Evolutionary conservation across 2,113 vertebrate species (phyloP), one percentile per base, ranked within the genome.

Genomic region (Halcyon senegalensis): DNA sequence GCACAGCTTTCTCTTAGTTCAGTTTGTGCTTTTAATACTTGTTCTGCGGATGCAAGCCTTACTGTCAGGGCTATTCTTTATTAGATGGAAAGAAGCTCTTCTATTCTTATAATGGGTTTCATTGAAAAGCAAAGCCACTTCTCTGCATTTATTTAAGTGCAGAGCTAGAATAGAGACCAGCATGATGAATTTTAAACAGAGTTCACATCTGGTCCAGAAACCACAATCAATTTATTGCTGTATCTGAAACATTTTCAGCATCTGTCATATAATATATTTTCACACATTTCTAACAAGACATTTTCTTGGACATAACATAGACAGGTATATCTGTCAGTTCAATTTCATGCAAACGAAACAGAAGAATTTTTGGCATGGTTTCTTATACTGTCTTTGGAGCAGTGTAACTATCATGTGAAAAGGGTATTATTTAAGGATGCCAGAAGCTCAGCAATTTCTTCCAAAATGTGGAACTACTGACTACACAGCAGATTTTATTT

Each of bases 181-280:
- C 89, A 96, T 84, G 93, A 97, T 97, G 96, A 96, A 97, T 97
- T 97, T 97, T 98, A 98, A 97, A 95, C 96, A 96, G 91, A 94
- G 96, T 95, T 94, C 97, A 97, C 97, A 98, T 98, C 97, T 98
- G 98, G 96, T 97, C 96, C 96, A 97, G 97, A 97, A 97, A 92
- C 97, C 97, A 97, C 97, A 97, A 97, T 96, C 97, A 96, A 90
- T 97, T 97, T 97, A 98, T 97, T 98, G 95, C 97, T 96, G 90
- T 90, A 96, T 97, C 98, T 98, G 97, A 98, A 97, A 96, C 94
- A 97, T 96, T 97, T 97, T 98, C 96, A 97, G 96, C 76, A 56
- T 97, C 97, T 98, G 97, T 97, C 97, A 98, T 96, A 96, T 97
- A 97, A 97, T 98, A 96, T 97, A 97, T 98, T 98, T 98, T 98